These are phyloP conservation scores for Cosmorhoe ocellata DNA, from an alignment of 2,888 invertebrate species.

Conservation along the genomic window DNA sequence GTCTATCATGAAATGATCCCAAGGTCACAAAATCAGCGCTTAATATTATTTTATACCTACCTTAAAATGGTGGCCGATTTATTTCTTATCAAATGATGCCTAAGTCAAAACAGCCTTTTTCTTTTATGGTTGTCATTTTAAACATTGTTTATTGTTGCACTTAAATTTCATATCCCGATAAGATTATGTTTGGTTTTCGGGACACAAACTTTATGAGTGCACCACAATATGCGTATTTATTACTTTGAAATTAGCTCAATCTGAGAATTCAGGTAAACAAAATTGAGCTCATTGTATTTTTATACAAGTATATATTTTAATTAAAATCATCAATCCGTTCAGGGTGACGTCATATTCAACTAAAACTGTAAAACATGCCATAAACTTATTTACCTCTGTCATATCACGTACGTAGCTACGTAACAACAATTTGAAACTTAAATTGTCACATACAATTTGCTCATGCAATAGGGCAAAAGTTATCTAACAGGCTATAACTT, in stretches of 20 bases:
- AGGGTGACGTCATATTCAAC: too few species aligned
- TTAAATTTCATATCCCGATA: slow-evolving; percentile 14
- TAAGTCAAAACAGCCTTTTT: slow-evolving; percentile 11
- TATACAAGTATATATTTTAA: slow-evolving; percentile 7
- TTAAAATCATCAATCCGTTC: too few species aligned
- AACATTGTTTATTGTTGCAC: slow-evolving; percentile 17
- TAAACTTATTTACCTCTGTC: background rate
- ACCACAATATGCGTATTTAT: slow-evolving; percentile 20
- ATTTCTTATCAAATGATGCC: slow-evolving; percentile 20
- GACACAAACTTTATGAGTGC: slow-evolving; percentile 16
- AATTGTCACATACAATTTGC: slow-evolving; percentile 7
- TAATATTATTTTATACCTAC: too few species aligned
- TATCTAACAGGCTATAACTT: slow-evolving; percentile 8
- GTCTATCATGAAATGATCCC: too few species aligned
- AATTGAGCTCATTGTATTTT: slow-evolving; percentile 30
- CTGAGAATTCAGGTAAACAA: slow-evolving; percentile 24
- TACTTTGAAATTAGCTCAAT: slow-evolving; percentile 25
- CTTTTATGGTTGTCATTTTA: slow-evolving; percentile 7
- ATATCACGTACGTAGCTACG: too few species aligned
- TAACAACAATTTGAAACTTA: background rate
- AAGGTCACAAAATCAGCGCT: too few species aligned
- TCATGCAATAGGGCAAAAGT: slow-evolving; percentile 6
- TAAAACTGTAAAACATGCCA: background rate
- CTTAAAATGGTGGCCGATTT: background rate
- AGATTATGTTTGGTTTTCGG: slow-evolving; percentile 18